Percentiles rank a stretch among this genome's conserved stretches.
These are phyloP conservation scores for Cisticola juncidis DNA, from an alignment of 2,113 vertebrate species.

Conservation along the genomic window DNA sequence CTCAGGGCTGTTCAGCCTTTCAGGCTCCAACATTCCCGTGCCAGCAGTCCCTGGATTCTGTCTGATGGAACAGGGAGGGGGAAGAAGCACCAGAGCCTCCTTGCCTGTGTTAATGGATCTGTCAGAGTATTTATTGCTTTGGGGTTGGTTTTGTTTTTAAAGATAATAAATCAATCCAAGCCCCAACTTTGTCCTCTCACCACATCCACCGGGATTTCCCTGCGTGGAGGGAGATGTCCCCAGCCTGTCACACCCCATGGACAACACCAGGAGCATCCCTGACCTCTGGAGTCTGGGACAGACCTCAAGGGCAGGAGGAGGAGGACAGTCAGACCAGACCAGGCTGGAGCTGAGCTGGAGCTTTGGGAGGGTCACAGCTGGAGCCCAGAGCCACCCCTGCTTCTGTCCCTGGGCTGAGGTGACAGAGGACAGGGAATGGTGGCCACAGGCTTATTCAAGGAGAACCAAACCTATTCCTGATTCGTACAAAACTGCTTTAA, in stretches of 20 bases:
- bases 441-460: neutral
- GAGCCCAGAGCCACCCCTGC: neutral
- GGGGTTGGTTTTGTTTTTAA: neutral
- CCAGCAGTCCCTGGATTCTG: neutral
- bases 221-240: fast-evolving
- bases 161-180: slow-evolving; percentile 37
- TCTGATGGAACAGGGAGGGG: neutral
- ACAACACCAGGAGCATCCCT: neutral
- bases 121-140: neutral
- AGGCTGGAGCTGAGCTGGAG: neutral
- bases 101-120: slow-evolving; percentile 4
- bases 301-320: neutral
- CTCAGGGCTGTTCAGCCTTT: neutral
- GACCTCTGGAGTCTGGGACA: neutral
- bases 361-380: neutral
- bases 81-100: neutral
- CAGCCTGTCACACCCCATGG: fast-evolving
- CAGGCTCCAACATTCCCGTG: neutral
- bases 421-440: neutral
- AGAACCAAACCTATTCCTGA: neutral
- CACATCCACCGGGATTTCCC: too few relatives aligned
- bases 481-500: slow-evolving; percentile 51
- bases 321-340: too few relatives aligned
- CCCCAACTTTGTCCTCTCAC: neutral
- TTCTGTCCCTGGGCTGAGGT: fast-evolving